phyloP scores from a whole-genome alignment of 2,113 vertebrate species.

The Corythornis vintsioides region DNA sequence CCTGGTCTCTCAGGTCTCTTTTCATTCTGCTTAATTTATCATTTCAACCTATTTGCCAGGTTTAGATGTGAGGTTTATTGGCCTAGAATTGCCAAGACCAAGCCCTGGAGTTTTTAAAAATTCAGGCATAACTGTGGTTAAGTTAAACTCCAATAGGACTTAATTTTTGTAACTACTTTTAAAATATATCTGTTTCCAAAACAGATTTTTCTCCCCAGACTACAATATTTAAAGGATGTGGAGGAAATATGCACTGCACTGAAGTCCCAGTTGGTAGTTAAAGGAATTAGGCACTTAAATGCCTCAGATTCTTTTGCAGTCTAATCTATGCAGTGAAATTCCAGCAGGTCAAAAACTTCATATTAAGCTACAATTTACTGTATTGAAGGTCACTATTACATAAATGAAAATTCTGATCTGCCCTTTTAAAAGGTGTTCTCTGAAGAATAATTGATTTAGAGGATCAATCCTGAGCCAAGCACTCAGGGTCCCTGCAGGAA shows the following conservation, averaged over 20 bases:
- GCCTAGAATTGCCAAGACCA: slow-evolving; percentile 5
- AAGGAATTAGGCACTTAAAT: not conserved
- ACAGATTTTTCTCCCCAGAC: not conserved
- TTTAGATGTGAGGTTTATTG: slow-evolving; percentile 15
- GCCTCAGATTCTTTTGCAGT: not conserved
- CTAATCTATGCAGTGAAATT: not conserved
- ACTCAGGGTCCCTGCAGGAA: not conserved
- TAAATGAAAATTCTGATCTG: not conserved
- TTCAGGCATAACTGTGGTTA: not conserved
- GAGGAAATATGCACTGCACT: not conserved
- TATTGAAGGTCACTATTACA: not conserved
- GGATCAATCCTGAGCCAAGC: not conserved
- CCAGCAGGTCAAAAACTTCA: not conserved
- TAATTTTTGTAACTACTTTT: not conserved
- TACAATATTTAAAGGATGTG: not conserved
- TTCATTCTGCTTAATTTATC: slow-evolving; percentile 51
- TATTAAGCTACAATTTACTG: not conserved
- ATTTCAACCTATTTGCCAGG: slow-evolving; percentile 18
- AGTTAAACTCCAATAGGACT: not conserved
- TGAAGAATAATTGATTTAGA: not conserved
- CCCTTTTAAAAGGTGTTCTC: not conserved
- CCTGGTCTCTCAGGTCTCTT: slow-evolving; percentile 33
- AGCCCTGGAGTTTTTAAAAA: slow-evolving; percentile 19
- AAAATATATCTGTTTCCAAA: not conserved
- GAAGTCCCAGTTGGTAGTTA: not conserved